A percentile compares a stretch with the other conserved stretches of the same genome.
Conservation (phyloP, 1,140 invertebrate species). For the Zaprionus inermis region DNA sequence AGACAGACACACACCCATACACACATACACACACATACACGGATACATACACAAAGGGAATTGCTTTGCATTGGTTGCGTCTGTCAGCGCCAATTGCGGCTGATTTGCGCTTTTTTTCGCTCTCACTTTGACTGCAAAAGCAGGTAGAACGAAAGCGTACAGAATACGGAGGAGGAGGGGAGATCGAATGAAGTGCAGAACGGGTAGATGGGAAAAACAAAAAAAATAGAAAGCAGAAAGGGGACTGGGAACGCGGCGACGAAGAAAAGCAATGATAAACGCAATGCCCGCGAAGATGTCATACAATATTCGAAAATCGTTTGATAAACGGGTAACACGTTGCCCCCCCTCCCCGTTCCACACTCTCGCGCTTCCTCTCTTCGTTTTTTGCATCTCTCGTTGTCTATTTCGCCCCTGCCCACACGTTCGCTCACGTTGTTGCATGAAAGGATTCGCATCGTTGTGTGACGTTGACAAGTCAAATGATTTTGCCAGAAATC, state of each 20-base stretch:
- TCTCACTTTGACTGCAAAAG: conserved; percentile 32
- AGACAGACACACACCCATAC: conserved; percentile 19
- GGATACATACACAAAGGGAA: conserved; percentile 54
- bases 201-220: background rate
- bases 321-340: conserved; percentile 66
- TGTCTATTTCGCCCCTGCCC: background rate
- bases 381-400: background rate
- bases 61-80: conserved; percentile 69
- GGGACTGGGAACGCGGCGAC: background rate
- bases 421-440: background rate
- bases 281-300: conserved; percentile 32
- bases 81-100: conserved; percentile 80
- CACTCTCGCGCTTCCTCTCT: background rate
- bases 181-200: background rate
- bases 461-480: conserved; percentile 68
- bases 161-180: too few relatives aligned
- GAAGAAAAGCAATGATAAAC: conserved; percentile 39
- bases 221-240: background rate
- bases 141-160: background rate
- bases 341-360: background rate
- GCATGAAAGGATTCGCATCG: conserved; percentile 43
- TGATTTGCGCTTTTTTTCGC: conserved; percentile 76
- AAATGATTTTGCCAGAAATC: conserved; percentile 62
- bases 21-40: conserved; percentile 23
- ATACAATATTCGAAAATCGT: conserved; percentile 60